phyloP scores from a whole-genome alignment of 2,888 invertebrate species.

The Diplolepis rosae region DNA sequence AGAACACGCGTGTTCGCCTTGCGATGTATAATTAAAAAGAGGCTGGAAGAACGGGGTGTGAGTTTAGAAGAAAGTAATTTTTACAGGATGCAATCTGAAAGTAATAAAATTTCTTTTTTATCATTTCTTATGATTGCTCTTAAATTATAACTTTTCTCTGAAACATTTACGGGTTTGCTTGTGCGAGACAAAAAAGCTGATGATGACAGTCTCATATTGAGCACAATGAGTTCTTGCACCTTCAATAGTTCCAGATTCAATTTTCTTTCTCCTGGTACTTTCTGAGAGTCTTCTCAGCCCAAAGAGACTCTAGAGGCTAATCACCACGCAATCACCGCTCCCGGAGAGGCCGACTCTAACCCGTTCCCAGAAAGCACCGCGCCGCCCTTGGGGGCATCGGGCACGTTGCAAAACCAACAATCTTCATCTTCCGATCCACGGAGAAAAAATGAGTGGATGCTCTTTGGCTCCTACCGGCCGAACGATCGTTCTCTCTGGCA shows the following conservation, averaged over 20 bases:
- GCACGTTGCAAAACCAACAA: slow-evolving; percentile 69
- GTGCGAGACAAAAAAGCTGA: not conserved
- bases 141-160: no score
- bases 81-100: not conserved
- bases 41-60: slow-evolving; percentile 36
- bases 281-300: slow-evolving; percentile 38
- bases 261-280: slow-evolving; percentile 1
- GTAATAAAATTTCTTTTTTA: not conserved
- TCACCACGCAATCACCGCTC: slow-evolving; percentile 70
- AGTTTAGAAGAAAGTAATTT: slow-evolving; percentile 26
- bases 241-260: not conserved
- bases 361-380: slow-evolving; percentile 64
- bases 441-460: slow-evolving; percentile 50
- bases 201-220: not conserved
- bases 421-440: slow-evolving; percentile 62
- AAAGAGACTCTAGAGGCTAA: slow-evolving; percentile 65
- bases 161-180: no score
- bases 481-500: slow-evolving; percentile 57
- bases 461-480: slow-evolving; percentile 51
- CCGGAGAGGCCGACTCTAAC: slow-evolving; percentile 60
- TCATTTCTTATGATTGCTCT: not conserved
- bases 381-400: slow-evolving; percentile 57
- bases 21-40: slow-evolving; percentile 49
- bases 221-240: not conserved
- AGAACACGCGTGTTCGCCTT: slow-evolving; percentile 41